Base-by-base conservation (phyloP, 1,140 invertebrate genomes). In the Drosophila malerkotliana region DNA sequence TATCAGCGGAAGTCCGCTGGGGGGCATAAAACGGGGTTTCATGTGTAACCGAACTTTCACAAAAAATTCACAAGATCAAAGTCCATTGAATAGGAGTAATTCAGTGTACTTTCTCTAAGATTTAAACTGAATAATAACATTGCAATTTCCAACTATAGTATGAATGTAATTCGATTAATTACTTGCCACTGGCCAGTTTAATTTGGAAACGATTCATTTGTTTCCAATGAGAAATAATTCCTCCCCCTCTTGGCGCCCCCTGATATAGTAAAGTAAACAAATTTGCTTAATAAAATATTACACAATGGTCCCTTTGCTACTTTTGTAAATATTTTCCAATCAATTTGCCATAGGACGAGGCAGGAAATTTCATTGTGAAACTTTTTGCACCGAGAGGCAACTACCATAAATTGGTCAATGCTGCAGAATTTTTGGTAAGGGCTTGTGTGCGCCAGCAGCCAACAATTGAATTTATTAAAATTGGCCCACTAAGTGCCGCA, bases 391-490 rank as follows among this genome's bases (percentile, higher is more conserved):
- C 56, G 62, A 41, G 24, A 26, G 52, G 15, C 58, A 77, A 44
- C 39, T 56, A 44, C 66, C 44, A 58, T 45, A 73, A 62, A 48
- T 30, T 49, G 39, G 6, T 10, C 24, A 47, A 63, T 53, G 44
- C 64, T 74, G 30, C 37, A 51, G 62, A 18, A 56, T 39, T 57
- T 61, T 51, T 26, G 32, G 14, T 30, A 26, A 28, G 15, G 14
- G 47, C 18, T 12, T 57, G 51, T 18, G 21, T 52, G 15, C 7
- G 49, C 32, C n/a, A 64, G 24, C 30, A n/a, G 10, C 30, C 55
- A 53, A 61, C 28, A 60, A 83, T 75, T 71, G 7, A 66, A 84
- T 80, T 80, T 81, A 72, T 77, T 80, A 67, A 80, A 80, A 80
- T 59, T 66, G 28, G 24, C 48, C 51, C 64, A 61, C 47, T 72